Percentiles rank a stretch among this genome's conserved stretches.
These are phyloP conservation scores for Girardinus metallicus DNA, from an alignment of 2,797 vertebrate species.

Conservation along the genomic window DNA sequence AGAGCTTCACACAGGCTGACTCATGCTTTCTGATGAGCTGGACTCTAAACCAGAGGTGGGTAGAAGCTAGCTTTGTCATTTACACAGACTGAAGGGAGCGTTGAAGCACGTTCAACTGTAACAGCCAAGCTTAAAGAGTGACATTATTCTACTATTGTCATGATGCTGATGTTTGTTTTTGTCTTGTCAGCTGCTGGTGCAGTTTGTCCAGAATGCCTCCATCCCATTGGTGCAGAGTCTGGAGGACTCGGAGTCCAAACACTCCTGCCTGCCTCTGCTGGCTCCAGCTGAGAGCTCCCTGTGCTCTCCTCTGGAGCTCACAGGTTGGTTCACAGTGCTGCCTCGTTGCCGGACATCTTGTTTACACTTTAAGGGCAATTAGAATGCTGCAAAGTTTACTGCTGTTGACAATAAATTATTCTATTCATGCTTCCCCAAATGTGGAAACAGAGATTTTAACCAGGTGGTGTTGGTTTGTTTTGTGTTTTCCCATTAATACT, in stretches of 20 bases:
- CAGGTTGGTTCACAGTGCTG: conserved; percentile 80
- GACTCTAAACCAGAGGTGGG: conserved; percentile 98
- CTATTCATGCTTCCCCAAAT: neutral
- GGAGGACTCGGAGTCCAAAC: conserved; percentile 90
- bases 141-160: neutral
- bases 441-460: neutral
- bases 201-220: conserved; percentile 99
- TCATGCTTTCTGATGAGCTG: conserved; percentile 99
- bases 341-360: neutral
- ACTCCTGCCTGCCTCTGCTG: conserved; percentile 90
- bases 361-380: neutral
- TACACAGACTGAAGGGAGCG: neutral
- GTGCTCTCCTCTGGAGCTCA: conserved; percentile 91
- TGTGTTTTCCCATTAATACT: neutral
- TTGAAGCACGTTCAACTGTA: no score
- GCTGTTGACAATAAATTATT: neutral
- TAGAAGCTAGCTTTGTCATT: neutral
- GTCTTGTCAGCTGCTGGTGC: conserved; percentile 92
- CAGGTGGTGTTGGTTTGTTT: neutral
- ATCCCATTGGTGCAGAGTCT: conserved; percentile 93
- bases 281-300: conserved; percentile 87
- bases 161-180: neutral
- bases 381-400: neutral
- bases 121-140: neutral
- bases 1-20: conserved; percentile 85